Evolutionary conservation across 2,797 vertebrate genomes (phyloP).

Genomic region (Coccyzus lansbergi): DNA sequence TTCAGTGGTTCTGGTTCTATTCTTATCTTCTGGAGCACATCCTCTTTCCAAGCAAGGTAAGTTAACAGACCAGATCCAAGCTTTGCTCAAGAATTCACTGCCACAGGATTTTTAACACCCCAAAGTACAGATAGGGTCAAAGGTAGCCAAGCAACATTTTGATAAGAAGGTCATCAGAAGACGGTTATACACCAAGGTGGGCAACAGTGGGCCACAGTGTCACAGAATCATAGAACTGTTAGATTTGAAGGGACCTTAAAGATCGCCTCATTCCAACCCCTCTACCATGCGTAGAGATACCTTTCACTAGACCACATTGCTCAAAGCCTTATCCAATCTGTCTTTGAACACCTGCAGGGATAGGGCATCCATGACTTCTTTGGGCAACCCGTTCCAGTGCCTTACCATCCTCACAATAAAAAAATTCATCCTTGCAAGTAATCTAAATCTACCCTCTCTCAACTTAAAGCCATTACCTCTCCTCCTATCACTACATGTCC

Average conservation of each 20-base stretch:
- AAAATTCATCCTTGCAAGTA: too few species aligned
- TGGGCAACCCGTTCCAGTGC: too few species aligned
- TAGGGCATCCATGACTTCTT: background rate
- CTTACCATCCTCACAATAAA: too few species aligned
- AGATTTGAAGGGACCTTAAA: background rate
- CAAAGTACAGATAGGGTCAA: background rate
- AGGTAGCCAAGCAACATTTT: background rate
- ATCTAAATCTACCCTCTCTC: background rate
- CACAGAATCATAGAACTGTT: background rate
- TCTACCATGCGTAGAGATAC: background rate
- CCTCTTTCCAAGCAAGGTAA: background rate
- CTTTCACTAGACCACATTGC: background rate
- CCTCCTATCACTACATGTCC: rapidly evolving
- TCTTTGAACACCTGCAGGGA: background rate
- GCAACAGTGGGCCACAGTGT: background rate
- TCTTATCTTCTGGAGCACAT: background rate
- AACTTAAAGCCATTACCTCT: background rate
- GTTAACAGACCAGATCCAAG: background rate
- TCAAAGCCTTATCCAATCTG: background rate
- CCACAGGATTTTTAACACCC: background rate
- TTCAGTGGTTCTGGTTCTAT: background rate
- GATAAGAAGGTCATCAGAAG: background rate
- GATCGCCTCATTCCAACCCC: rapidly evolving
- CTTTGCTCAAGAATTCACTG: background rate
- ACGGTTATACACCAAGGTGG: background rate